Evolutionary conservation across 2,797 vertebrate genomes (phyloP).

Genomic region (Microhierax caerulescens): DNA sequence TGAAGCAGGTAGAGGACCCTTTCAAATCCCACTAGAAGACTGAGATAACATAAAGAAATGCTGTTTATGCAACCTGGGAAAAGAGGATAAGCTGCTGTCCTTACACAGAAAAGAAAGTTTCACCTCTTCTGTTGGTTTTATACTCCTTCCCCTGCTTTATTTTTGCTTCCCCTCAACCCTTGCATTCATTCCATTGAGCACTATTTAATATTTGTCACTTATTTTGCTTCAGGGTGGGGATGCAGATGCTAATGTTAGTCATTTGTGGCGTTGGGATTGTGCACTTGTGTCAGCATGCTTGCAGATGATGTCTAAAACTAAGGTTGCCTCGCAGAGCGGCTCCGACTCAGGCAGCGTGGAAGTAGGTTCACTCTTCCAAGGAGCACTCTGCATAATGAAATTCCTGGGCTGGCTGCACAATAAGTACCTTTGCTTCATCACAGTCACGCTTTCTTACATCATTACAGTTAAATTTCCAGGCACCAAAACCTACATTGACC

Average conservation of each 20-base stretch:
- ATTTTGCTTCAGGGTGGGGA: not conserved
- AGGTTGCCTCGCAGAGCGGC: slow-evolving; percentile 62
- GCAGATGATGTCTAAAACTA: slow-evolving; percentile 64
- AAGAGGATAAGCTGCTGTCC: not conserved
- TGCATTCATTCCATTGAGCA: not conserved
- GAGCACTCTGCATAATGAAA: slow-evolving; percentile 78
- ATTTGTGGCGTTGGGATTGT: slow-evolving; percentile 49
- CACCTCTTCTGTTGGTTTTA: not conserved
- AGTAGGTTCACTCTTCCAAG: slow-evolving; percentile 72
- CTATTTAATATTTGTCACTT: slow-evolving; percentile 37
- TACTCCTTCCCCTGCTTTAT: not conserved
- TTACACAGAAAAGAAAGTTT: not conserved
- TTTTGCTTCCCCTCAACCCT: not conserved
- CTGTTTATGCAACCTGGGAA: not conserved
- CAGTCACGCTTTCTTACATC: slow-evolving; percentile 97
- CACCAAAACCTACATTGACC: slow-evolving; percentile 99
- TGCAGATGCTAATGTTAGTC: slow-evolving; percentile 25
- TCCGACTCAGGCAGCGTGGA: slow-evolving; percentile 67
- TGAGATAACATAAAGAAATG: not conserved
- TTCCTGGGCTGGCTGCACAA: slow-evolving; percentile 79
- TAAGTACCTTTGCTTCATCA: slow-evolving; percentile 88
- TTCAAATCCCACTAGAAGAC: not conserved
- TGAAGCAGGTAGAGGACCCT: not conserved
- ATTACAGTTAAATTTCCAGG: slow-evolving; percentile 99
- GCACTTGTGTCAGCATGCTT: slow-evolving; percentile 61